Conservation (phyloP, 2,888 invertebrate species). For the Amiota minor region DNA sequence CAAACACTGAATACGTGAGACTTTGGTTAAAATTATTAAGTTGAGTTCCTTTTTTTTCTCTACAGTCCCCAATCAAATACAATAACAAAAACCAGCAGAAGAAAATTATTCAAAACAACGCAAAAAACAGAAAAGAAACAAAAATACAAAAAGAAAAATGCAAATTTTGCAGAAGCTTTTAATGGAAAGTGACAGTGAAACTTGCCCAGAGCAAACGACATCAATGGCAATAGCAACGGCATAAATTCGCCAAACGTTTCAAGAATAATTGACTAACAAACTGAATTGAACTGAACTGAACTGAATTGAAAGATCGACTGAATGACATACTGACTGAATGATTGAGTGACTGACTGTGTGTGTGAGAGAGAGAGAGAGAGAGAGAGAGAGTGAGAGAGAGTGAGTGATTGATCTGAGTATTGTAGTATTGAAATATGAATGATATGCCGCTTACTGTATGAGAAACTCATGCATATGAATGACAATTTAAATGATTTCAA, state of each 20-base stretch:
- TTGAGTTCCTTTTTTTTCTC: no score
- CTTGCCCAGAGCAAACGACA: background rate
- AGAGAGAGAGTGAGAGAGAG: no score
- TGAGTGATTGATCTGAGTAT: no score
- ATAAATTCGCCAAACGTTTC: background rate
- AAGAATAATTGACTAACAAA: slow-evolving; percentile 13
- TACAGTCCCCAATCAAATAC: background rate
- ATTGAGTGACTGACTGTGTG: background rate
- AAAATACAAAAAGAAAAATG: slow-evolving; percentile 56
- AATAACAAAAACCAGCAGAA: slow-evolving; percentile 29
- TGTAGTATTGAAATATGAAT: no score
- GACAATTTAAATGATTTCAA: background rate
- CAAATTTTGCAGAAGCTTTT: slow-evolving; percentile 61
- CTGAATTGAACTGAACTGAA: background rate
- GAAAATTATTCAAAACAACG: slow-evolving; percentile 57
- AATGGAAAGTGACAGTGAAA: slow-evolving; percentile 62
- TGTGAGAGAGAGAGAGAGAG: background rate
- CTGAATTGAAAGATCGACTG: background rate
- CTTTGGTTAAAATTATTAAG: no score
- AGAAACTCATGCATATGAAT: no score
- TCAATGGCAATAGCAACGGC: background rate
- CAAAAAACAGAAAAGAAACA: slow-evolving; percentile 2
- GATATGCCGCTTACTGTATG: no score
- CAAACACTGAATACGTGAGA: no score
- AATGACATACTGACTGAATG: background rate